Percentiles rank a stretch among this genome's conserved stretches.
These are phyloP conservation scores for Myotis brandtii DNA, from an alignment of 2,113 vertebrate genomes.

Conservation along the genomic window DNA sequence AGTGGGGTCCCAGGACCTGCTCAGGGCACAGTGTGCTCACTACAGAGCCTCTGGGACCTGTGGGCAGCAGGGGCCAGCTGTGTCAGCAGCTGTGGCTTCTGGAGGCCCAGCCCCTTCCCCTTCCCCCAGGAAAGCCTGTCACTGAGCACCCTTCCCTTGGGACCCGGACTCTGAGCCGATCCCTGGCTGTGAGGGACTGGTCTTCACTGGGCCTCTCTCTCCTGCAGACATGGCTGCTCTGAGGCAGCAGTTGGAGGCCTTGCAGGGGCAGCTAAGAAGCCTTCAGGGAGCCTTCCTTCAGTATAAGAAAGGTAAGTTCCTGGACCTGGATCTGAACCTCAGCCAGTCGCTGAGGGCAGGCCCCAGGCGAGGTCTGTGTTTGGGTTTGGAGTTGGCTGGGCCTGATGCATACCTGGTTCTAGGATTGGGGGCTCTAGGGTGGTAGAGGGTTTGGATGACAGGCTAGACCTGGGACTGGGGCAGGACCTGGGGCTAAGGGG, in stretches of 20 bases:
- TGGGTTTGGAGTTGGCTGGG: neutral
- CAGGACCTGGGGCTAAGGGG: neutral
- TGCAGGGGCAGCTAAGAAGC: conserved; percentile 48
- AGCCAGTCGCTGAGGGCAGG: accelerated
- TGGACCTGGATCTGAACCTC: neutral
- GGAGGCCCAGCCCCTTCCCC: too few relatives aligned
- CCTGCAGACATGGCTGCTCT: conserved; percentile 61
- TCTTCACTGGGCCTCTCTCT: neutral
- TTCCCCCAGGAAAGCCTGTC: neutral
- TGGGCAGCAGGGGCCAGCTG: too few relatives aligned
- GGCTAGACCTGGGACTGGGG: neutral
- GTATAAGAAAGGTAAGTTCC: conserved; percentile 75
- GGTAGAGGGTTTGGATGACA: neutral
- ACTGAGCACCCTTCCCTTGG: neutral
- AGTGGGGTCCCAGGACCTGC: neutral
- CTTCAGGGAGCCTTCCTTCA: conserved; percentile 64
- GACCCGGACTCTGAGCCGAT: neutral
- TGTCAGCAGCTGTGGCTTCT: neutral
- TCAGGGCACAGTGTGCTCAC: neutral
- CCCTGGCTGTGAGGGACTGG: neutral
- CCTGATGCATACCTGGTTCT: neutral
- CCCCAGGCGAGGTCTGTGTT: neutral
- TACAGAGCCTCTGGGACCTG: neutral
- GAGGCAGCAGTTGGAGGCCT: conserved; percentile 51
- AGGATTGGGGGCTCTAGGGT: neutral